phyloP scores from a whole-genome alignment of 2,113 vertebrate species.

The Zingel zingel region DNA sequence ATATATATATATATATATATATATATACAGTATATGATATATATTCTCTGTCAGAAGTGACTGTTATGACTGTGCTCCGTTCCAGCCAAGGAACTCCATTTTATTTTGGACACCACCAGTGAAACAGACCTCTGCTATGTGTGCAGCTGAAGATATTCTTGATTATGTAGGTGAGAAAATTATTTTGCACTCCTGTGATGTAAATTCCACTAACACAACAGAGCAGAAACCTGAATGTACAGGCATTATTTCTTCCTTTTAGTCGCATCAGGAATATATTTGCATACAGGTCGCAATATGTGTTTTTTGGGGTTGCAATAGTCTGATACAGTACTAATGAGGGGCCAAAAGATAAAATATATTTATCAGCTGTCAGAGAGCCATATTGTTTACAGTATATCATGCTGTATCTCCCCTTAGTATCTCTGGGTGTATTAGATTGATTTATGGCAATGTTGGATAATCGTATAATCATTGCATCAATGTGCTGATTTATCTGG shows the following conservation, averaged over 20 bases:
- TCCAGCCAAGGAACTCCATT: no score
- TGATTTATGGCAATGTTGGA: neutral
- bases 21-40: no score
- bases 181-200: neutral
- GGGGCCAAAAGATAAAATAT: neutral
- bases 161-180: neutral
- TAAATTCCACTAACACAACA: neutral
- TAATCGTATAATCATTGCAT: neutral
- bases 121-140: neutral
- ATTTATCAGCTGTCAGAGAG: neutral
- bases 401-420: neutral
- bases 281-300: neutral
- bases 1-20: no score
- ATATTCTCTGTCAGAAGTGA: neutral
- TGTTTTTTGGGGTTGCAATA: neutral
- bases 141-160: neutral
- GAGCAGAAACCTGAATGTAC: neutral
- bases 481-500: neutral
- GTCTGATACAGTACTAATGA: neutral
- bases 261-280: neutral
- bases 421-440: neutral
- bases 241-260: neutral
- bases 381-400: neutral
- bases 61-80: neutral
- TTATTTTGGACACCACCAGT: no score